These are phyloP conservation scores for Lottia gigantea DNA, from an alignment of 2,888 invertebrate species.

Conservation along the genomic window DNA sequence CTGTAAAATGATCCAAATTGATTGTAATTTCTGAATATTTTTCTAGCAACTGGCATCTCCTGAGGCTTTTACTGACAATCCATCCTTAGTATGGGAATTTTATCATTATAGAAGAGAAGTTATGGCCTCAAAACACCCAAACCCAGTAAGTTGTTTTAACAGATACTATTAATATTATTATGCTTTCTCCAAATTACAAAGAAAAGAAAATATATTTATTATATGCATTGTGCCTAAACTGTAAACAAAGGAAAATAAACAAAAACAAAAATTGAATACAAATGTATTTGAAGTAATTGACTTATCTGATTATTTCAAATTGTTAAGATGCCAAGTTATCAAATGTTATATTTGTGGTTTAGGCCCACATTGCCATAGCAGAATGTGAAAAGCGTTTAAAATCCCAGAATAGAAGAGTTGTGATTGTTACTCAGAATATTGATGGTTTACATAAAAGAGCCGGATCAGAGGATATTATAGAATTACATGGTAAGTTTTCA, in stretches of 20 bases:
- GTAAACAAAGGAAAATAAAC: no score
- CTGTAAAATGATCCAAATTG: neutral
- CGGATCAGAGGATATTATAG: slow-evolving; percentile 74
- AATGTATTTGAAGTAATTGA: neutral
- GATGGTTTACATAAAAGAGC: slow-evolving; percentile 75
- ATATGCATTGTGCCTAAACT: no score
- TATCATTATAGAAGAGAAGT: slow-evolving; percentile 86
- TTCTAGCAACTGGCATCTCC: slow-evolving; percentile 73
- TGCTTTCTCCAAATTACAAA: no score
- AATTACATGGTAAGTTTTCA: slow-evolving; percentile 73
- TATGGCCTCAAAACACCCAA: slow-evolving; percentile 75
- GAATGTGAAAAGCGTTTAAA: slow-evolving; percentile 74
- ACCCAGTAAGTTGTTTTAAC: slow-evolving; percentile 41
- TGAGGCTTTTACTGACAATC: slow-evolving; percentile 78
- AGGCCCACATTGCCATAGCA: slow-evolving; percentile 80
- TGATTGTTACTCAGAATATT: slow-evolving; percentile 76
- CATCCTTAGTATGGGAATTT: slow-evolving; percentile 90
- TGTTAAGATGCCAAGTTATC: no score
- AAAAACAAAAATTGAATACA: no score
- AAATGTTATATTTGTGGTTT: slow-evolving; percentile 18
- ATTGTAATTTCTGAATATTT: neutral
- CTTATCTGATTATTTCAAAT: neutral
- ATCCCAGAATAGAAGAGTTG: slow-evolving; percentile 71
- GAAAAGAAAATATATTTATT: no score
- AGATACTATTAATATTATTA: no score